Percentiles rank a stretch among this genome's conserved stretches.
Evolutionary conservation across 2,797 vertebrate species (phyloP).

Genomic region (Simalia tracyae): DNA sequence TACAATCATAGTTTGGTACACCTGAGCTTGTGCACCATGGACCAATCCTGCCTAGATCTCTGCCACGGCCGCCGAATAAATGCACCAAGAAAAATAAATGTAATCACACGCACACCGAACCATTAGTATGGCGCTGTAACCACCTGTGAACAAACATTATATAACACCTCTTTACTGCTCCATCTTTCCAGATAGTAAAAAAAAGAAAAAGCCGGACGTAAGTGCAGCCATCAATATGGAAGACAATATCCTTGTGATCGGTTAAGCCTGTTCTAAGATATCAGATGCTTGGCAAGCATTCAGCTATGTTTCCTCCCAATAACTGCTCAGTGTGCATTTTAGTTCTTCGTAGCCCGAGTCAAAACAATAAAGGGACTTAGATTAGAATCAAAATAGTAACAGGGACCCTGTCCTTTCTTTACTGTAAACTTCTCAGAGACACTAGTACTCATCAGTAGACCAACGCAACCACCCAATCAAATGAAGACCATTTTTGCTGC

Average conservation of each 20-base stretch:
- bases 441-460: no score
- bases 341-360: background rate
- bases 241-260: background rate
- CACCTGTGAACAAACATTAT: background rate
- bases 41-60: background rate
- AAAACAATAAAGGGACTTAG: background rate
- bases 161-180: background rate
- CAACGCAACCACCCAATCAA: no score
- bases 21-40: background rate
- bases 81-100: constrained; percentile 1
- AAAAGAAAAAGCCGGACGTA: background rate
- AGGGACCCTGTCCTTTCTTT: background rate
- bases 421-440: background rate
- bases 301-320: background rate
- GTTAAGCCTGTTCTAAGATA: background rate
- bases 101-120: background rate
- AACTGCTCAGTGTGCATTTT: background rate
- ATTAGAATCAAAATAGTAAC: background rate
- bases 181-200: background rate
- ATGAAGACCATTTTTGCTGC: no score
- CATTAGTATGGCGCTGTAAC: background rate
- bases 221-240: background rate
- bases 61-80: background rate
- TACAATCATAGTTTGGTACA: background rate
- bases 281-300: background rate